Conservation (phyloP, 2,797 vertebrate genomes). For the Emydoidea blandingii region DNA sequence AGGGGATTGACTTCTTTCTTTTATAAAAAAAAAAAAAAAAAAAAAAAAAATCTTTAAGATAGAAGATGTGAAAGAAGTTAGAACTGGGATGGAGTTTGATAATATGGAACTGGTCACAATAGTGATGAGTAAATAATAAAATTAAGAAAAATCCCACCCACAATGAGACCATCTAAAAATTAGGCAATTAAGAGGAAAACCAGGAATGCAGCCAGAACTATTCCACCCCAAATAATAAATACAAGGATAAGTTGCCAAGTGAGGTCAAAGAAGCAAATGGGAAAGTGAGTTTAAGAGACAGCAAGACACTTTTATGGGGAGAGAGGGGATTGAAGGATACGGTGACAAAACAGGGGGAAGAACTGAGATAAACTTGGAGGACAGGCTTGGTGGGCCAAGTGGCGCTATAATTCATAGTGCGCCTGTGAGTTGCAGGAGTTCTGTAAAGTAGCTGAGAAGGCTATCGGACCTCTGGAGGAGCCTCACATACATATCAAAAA, state of each 20-base stretch:
- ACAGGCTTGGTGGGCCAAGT: conserved; percentile 36
- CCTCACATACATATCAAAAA: background rate
- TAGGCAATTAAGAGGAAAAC: conserved; percentile 59
- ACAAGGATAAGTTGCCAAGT: conserved; percentile 71
- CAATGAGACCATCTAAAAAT: conserved; percentile 47
- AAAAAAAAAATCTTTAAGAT: too few relatives aligned
- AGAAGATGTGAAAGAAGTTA: background rate
- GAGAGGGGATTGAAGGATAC: conserved; percentile 71
- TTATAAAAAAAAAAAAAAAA: too few relatives aligned
- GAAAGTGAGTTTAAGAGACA: conserved; percentile 72
- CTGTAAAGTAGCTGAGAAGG: conserved; percentile 10
- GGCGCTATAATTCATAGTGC: conserved; percentile 18
- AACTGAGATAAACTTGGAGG: conserved; percentile 59
- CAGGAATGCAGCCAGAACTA: conserved; percentile 63
- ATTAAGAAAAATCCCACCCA: background rate
- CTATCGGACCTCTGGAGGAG: background rate
- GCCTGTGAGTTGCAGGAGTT: background rate
- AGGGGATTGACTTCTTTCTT: conserved; percentile 49
- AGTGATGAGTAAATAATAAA: conserved; percentile 37
- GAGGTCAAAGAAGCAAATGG: conserved; percentile 70
- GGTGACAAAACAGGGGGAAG: conserved; percentile 56
- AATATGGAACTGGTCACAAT: conserved; percentile 29
- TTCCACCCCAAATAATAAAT: conserved; percentile 73
- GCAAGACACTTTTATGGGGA: conserved; percentile 71
- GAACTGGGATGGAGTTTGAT: conserved; percentile 6